These are phyloP conservation scores for Cephus spinipes DNA, from an alignment of 2,888 invertebrate genomes.

Conservation along the genomic window DNA sequence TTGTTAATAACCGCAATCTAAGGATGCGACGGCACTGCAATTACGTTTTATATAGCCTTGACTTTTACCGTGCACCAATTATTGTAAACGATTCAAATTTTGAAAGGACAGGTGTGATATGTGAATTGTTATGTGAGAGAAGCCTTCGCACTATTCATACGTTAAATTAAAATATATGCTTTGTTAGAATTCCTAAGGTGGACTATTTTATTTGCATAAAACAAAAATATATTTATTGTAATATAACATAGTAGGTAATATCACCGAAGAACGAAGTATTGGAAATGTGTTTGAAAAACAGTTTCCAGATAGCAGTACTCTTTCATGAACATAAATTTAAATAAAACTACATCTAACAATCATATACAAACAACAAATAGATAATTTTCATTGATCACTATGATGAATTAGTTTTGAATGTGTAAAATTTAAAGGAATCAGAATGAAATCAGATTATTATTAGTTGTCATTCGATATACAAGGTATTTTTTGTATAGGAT, in stretches of 20 bases:
- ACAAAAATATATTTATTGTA: constrained; percentile 24
- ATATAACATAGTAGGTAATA: not conserved
- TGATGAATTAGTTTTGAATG: not conserved
- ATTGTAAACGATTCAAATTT: not conserved
- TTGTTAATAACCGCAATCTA: not conserved
- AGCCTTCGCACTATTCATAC: constrained; percentile 41
- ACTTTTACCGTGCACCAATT: not conserved
- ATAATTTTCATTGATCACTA: not conserved
- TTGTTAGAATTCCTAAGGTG: constrained; percentile 47
- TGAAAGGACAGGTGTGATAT: constrained; percentile 2
- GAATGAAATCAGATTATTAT: not conserved
- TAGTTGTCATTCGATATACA: not conserved
- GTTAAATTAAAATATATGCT: constrained; percentile 52
- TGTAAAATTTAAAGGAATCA: not conserved
- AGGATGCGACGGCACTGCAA: not conserved
- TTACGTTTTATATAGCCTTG: not conserved
- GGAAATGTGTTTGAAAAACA: not conserved
- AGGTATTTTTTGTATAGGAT: not conserved
- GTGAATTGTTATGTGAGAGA: constrained; percentile 44
- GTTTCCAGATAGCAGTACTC: not conserved
- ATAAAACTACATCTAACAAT: not conserved
- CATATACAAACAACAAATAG: not conserved
- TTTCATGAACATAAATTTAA: not conserved
- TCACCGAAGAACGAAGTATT: not conserved
- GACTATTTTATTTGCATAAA: not conserved